Conservation (phyloP, 2,888 invertebrate genomes). For the Tetropium fuscum region DNA sequence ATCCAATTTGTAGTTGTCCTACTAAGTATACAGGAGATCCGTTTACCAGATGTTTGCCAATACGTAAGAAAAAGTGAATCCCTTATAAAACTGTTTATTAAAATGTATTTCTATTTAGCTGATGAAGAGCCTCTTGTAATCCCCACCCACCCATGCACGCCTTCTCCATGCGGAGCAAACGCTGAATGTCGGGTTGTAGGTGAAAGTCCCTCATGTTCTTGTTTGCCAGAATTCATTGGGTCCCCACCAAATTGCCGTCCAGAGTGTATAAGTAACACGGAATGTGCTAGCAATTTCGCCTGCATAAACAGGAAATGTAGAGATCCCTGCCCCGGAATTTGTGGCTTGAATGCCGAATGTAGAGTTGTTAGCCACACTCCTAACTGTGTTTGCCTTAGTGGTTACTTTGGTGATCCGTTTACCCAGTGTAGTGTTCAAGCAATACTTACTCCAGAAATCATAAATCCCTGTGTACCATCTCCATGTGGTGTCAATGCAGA, state of each 20-base stretch:
- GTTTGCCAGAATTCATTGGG: conserved; percentile 78
- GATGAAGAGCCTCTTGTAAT: conserved; percentile 49
- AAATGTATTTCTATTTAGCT: conserved; percentile 29
- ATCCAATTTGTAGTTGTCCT: conserved; percentile 77
- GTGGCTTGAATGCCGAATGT: conserved; percentile 70
- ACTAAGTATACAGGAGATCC: conserved; percentile 68
- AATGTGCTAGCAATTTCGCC: conserved; percentile 76
- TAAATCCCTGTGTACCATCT: conserved; percentile 74
- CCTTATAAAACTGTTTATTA: background rate
- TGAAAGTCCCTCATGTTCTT: conserved; percentile 75
- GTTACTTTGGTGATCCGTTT: conserved; percentile 72
- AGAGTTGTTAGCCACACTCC: conserved; percentile 70
- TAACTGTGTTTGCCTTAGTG: conserved; percentile 70
- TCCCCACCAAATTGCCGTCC: conserved; percentile 86
- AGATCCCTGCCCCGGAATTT: conserved; percentile 74
- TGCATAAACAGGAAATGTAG: conserved; percentile 81
- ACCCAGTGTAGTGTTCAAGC: conserved; percentile 64
- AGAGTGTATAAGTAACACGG: conserved; percentile 82
- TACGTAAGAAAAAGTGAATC: conserved; percentile 59
- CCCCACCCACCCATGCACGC: conserved; percentile 66
- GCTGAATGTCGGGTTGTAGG: conserved; percentile 76
- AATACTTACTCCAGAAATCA: conserved; percentile 53
- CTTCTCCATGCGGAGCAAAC: conserved; percentile 72
- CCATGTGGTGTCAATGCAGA: conserved; percentile 76
- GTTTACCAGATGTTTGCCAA: conserved; percentile 55